Evolutionary conservation across 2,113 vertebrate species (phyloP), one percentile per base, ranked within the genome.

Genomic region (Nerophis ophidion): DNA sequence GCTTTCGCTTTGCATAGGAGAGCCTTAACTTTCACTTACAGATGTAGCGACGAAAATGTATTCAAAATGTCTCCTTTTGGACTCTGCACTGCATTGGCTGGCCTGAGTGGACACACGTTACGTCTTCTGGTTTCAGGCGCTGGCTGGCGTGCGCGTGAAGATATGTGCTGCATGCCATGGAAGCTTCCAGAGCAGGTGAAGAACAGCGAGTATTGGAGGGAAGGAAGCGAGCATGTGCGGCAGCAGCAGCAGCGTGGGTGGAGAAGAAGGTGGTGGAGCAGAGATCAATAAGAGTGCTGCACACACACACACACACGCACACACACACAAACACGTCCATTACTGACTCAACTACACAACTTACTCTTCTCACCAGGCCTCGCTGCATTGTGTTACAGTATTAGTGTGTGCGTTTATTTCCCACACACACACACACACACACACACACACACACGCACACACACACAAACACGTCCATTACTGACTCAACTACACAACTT

Each of bases 161-260:
- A 44, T 44, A 44, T 44, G 12, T 19, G 54, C n/a, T 5, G 9
- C 26, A 17, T 42, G 54, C 38, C 4, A 38, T 71, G 74, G 69
- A 66, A 64, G 62, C 40, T 85, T 81, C 80, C 76, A 71, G 64
- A 67, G 83, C 79, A 82, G 83, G 87, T 84, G 80, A 83, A 85
- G 80, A 77, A 80, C 76, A 78, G 74, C 77, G 78, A 83, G 82
- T 81, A 72, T 70, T 70, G 79, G 77, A 62, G 65, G 57, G 57
- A 68, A 66, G 66, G 79, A 50, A 45, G 57, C 35, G 26, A 26
- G 51, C 26, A 52, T 15, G 47, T 14, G 57, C 26, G 4, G 26
- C 26, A 26, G 19, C 19, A 26, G 19, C 19, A 6, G 16, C 19
- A n/a, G 42, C 36, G 45, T 44, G 3, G 46, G 40, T n/a, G 55